Conservation (phyloP, 2,113 vertebrate genomes). For the Scolopax mira region DNA sequence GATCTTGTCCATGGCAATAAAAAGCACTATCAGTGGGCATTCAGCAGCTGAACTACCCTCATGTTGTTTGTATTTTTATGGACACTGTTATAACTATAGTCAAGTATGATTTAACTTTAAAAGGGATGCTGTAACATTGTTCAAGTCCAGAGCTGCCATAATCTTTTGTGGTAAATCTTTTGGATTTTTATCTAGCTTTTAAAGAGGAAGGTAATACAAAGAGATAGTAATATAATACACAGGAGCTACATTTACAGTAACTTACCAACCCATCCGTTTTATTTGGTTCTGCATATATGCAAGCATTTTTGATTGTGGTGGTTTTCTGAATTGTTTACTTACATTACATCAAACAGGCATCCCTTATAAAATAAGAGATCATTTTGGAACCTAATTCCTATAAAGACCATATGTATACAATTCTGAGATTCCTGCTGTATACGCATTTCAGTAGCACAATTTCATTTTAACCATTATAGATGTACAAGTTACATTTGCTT, state of each 20-base stretch:
- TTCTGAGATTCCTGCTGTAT: background rate
- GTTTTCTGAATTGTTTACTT: background rate
- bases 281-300: background rate
- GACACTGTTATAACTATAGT: constrained; percentile 43
- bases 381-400: background rate
- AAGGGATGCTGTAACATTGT: constrained; percentile 11
- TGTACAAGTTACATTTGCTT: background rate
- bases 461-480: background rate
- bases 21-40: constrained; percentile 34
- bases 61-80: constrained; percentile 29
- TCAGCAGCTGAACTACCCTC: constrained; percentile 12
- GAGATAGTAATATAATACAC: background rate
- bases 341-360: background rate
- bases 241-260: background rate
- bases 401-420: background rate
- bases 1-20: constrained; percentile 50
- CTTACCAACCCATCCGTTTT: background rate
- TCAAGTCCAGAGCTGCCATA: constrained; percentile 34
- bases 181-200: constrained; percentile 28
- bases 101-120: constrained; percentile 62
- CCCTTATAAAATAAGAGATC: background rate
- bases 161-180: constrained; percentile 31
- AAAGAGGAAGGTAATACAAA: background rate
- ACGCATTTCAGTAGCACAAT: background rate
- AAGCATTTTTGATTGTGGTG: background rate